Percentiles rank a stretch among this genome's conserved stretches.
Evolutionary conservation across 23 tunicate genomes (phyloP).

Genomic region (Oikopleura albicans): DNA sequence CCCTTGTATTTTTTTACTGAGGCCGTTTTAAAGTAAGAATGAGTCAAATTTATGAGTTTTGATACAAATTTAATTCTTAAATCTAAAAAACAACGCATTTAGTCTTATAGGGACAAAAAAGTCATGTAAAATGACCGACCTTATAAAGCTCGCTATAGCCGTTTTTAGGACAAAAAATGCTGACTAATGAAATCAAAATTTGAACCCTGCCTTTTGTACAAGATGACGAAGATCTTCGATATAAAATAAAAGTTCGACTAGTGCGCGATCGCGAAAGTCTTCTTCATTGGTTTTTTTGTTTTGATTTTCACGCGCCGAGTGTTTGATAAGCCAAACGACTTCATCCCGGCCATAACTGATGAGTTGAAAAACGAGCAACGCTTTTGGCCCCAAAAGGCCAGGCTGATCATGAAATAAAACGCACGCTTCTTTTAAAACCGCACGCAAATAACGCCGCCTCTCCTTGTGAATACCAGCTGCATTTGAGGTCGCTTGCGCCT

Average conservation of each 20-base stretch:
- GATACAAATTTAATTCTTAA: too few species aligned
- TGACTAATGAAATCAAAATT: too few species aligned
- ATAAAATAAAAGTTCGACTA: conserved; percentile 67
- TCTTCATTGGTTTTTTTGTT: background rate
- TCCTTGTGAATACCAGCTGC: conserved; percentile 28
- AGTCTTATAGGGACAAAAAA: too few species aligned
- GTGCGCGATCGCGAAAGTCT: conserved; percentile 23
- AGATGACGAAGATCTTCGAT: conserved; percentile 68
- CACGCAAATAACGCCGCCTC: conserved; percentile 45
- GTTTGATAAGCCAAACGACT: conserved; percentile 28
- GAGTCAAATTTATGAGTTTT: too few species aligned
- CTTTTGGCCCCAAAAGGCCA: conserved; percentile 80
- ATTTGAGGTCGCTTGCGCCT: background rate
- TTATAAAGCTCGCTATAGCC: too few species aligned
- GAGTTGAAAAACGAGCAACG: conserved; percentile 55
- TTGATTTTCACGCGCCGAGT: background rate
- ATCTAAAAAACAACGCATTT: too few species aligned
- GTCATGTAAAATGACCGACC: too few species aligned
- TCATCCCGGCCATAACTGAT: conserved; percentile 60
- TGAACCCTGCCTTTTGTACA: too few species aligned
- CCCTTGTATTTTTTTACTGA: too few species aligned
- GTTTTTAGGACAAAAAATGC: too few species aligned
- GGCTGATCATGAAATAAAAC: conserved; percentile 63
- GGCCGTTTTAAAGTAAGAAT: too few species aligned
- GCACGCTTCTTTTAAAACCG: conserved; percentile 42